Percentiles rank a stretch among this genome's conserved stretches.
phyloP scores from a whole-genome alignment of 2,888 invertebrate genomes.

The Acleris laterana region DNA sequence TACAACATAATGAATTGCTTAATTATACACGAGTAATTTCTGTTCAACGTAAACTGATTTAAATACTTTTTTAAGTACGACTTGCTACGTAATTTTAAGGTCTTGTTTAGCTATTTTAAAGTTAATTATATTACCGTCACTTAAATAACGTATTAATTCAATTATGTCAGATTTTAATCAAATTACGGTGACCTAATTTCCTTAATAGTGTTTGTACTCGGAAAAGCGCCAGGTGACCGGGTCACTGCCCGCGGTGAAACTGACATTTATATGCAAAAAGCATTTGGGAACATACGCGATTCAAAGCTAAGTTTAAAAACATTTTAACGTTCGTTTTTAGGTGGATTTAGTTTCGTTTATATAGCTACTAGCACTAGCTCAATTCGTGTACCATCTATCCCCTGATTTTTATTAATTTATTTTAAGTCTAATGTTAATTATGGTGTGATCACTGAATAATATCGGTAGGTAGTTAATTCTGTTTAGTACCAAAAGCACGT shows the following conservation, averaged over 20 bases:
- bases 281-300: neutral
- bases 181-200: conserved; percentile 24
- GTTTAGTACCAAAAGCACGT: no score
- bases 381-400: no score
- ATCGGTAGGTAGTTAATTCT: no score
- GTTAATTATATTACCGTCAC: neutral
- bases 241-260: conserved; percentile 27
- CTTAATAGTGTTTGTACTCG: conserved; percentile 19
- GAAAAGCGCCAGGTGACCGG: conserved; percentile 22
- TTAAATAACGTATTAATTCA: neutral
- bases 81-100: no score
- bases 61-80: no score
- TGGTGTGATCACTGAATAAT: no score
- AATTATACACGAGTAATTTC: neutral
- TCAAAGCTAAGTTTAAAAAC: neutral
- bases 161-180: conserved; percentile 3
- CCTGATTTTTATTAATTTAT: no score
- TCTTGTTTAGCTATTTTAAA: no score
- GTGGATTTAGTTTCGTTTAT: neutral
- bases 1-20: neutral
- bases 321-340: neutral
- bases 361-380: neutral
- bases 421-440: no score
- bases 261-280: conserved; percentile 37
- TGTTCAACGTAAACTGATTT: no score